Percentiles rank a stretch among this genome's conserved stretches.
phyloP scores from a whole-genome alignment of 2,113 vertebrate genomes.

The Microcebus murinus region DNA sequence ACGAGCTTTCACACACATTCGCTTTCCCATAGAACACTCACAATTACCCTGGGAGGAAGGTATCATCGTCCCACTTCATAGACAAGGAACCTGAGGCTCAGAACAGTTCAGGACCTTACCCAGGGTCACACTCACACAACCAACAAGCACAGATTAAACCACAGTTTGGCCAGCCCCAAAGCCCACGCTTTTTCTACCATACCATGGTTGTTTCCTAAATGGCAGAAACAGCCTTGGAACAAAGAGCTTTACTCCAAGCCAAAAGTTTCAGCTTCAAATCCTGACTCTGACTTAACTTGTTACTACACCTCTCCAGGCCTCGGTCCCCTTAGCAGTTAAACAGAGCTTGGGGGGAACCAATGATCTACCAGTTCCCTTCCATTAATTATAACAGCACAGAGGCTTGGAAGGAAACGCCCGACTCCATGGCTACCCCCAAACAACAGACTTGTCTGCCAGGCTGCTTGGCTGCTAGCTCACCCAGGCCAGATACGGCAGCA shows the following conservation, averaged over 20 bases:
- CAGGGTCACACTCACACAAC: not conserved
- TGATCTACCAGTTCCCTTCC: slow-evolving; percentile 26
- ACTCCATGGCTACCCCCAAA: slow-evolving; percentile 14
- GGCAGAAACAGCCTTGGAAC: not conserved
- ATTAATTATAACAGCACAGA: not conserved
- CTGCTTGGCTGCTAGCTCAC: not conserved
- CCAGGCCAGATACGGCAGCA: not conserved
- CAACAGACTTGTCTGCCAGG: not conserved
- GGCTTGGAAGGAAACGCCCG: slow-evolving; percentile 7
- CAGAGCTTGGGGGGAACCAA: not conserved
- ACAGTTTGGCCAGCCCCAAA: not conserved
- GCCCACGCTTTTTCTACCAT: not conserved
- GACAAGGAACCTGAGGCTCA: not conserved
- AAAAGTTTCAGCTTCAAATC: not conserved
- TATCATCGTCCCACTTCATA: not conserved
- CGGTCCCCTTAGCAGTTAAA: not conserved
- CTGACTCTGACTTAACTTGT: not conserved
- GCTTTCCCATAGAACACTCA: not conserved
- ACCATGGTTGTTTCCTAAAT: not conserved
- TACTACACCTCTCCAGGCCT: not conserved
- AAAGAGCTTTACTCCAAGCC: not conserved
- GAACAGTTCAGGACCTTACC: not conserved
- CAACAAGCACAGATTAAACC: not conserved
- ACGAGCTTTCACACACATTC: not conserved
- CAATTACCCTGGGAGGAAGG: not conserved